Evolutionary conservation across 2,797 vertebrate species (phyloP).

Genomic region (Hafferia zeledoni): DNA sequence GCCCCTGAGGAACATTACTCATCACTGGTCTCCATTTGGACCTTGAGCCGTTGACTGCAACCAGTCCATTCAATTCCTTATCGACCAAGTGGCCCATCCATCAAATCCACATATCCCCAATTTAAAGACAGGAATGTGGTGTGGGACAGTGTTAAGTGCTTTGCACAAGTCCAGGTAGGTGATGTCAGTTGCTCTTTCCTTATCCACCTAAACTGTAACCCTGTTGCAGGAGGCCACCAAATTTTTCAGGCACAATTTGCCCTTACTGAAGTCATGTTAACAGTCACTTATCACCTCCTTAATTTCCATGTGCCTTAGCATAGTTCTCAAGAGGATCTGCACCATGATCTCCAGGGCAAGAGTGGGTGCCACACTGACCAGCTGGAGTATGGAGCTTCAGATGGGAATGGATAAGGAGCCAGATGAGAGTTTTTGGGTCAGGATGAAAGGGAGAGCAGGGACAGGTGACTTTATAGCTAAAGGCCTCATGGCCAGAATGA

Average conservation of each 20-base stretch:
- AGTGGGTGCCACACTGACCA: not conserved
- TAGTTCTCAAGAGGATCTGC: not conserved
- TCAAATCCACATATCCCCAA: no score
- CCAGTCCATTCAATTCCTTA: not conserved
- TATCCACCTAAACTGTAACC: no score
- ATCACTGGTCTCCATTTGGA: not conserved
- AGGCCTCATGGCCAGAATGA: accelerated
- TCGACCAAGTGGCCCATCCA: not conserved
- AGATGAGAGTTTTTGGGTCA: not conserved
- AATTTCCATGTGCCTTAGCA: not conserved
- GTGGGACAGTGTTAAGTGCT: not conserved
- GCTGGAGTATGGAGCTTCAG: not conserved
- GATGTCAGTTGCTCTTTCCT: not conserved
- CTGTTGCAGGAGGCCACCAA: not conserved
- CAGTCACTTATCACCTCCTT: not conserved
- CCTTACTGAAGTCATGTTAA: not conserved
- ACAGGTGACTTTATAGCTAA: not conserved
- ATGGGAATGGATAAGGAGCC: not conserved
- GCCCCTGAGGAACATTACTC: not conserved
- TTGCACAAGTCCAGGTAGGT: not conserved
- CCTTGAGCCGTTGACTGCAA: not conserved
- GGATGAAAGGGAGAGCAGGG: not conserved
- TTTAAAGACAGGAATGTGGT: not conserved
- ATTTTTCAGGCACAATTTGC: not conserved
- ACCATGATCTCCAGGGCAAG: not conserved